These are phyloP conservation scores for Sorex maritimensis DNA, from an alignment of 2,797 vertebrate genomes.

Conservation along the genomic window DNA sequence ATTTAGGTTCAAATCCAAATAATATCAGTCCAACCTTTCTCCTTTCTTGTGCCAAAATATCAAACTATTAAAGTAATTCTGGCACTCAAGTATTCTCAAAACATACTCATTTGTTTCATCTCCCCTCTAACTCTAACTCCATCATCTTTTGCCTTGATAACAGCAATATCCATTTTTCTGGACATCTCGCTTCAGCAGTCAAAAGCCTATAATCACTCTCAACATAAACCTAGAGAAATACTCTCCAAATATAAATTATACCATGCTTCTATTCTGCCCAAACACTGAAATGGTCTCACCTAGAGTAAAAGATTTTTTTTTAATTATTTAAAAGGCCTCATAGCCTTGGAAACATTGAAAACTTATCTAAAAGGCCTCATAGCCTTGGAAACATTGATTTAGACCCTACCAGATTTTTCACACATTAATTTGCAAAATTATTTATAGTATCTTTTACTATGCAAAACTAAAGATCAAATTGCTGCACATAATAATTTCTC, in stretches of 20 bases:
- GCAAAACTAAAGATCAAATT: constrained; percentile 3
- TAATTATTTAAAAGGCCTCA: background rate
- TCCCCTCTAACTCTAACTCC: background rate
- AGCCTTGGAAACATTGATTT: background rate
- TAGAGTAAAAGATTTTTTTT: background rate
- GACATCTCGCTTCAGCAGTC: background rate
- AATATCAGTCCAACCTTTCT: background rate
- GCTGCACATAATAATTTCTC: background rate
- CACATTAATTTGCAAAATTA: background rate
- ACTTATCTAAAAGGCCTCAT: background rate
- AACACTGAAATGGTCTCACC: background rate
- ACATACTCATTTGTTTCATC: background rate
- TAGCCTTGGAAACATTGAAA: background rate
- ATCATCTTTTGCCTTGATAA: background rate
- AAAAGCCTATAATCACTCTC: background rate
- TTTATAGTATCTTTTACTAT: background rate
- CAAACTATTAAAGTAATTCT: background rate
- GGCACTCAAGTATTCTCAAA: background rate
- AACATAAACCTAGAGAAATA: background rate
- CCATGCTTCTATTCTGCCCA: background rate
- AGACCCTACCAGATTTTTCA: background rate
- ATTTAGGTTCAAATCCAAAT: too few species aligned
- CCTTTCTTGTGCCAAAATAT: background rate
- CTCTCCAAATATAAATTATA: background rate
- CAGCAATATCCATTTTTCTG: background rate